Base-by-base conservation (phyloP, 2,888 invertebrate genomes). In the Dryococelus australis region DNA sequence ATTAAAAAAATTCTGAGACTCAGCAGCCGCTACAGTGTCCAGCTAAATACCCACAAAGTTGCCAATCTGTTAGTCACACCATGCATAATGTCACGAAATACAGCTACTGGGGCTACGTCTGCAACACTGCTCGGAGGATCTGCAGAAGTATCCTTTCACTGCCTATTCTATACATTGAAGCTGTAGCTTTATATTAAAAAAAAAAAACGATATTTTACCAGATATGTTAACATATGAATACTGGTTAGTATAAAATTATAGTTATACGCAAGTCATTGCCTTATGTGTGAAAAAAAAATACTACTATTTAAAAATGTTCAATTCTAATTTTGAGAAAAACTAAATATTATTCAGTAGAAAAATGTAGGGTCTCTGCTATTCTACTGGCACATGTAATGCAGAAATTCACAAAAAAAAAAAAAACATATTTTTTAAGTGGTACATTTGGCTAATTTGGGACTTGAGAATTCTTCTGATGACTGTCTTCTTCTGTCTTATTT, bases 1-100 rank as follows among this genome's bases (percentile, higher is more conserved):
- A 24, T 65, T 65, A 16, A 8, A n/a, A 65, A 65, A 65, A 9
- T 65, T 65, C 65, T 65, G 24, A 65, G 65, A 16, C 65, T 65
- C 8, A n/a, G 16, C 5, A n/a, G 8, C 65, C 24, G 65, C 16
- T 65, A 65, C 65, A 47, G 47, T 6, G 2, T 65, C 20, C 20
- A 65, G 20, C n/a, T n/a, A 65, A 10, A 65, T 65, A n/a, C n/a
- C 16, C 65, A 65, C 65, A n/a, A 8, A n/a, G 65, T 65, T 24
- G 47, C 10, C 84, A 85, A 16, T 80, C 79, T 24, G 20, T 65
- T 35, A 85, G 81, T 86, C 86, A 86, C 86, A 86, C 86, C 86
- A 86, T 81, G 80, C 86, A 86, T 79, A 35, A 79, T 79, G n/a
- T 35, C 28, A 16, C 20, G 28, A 86, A 81, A 80, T 28, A 43